Percentiles rank a stretch among this genome's conserved stretches.
These are phyloP conservation scores for Drosophila borborema DNA, from an alignment of 2,888 invertebrate species.

Conservation along the genomic window DNA sequence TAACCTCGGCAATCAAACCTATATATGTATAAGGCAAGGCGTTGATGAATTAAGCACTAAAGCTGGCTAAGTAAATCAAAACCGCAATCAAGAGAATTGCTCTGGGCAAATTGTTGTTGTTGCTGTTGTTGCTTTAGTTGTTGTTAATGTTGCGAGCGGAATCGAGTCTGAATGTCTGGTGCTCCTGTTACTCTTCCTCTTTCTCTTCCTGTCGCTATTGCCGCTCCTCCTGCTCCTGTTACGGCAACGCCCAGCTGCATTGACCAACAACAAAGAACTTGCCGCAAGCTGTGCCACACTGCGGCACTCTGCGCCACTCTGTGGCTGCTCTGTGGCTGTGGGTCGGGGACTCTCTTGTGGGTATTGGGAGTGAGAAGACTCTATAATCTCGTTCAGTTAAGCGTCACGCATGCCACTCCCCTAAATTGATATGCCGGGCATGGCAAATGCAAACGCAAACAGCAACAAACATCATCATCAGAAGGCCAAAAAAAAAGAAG, in stretches of 20 bases:
- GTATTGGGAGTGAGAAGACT: conserved; percentile 55
- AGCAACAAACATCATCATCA: conserved; percentile 70
- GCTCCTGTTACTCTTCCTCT: conserved; percentile 41
- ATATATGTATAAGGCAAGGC: conserved; percentile 26
- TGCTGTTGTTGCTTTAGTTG: not conserved
- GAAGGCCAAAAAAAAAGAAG: conserved; percentile 8
- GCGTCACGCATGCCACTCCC: conserved; percentile 78
- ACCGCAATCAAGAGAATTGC: conserved; percentile 47
- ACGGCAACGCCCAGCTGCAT: conserved; percentile 70
- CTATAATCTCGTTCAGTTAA: conserved; percentile 77
- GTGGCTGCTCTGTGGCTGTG: not conserved
- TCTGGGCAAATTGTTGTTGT: conserved; percentile 3
- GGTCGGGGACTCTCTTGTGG: conserved; percentile 15
- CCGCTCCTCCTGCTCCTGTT: conserved; percentile 53
- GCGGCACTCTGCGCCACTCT: conserved; percentile 14
- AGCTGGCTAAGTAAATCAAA: conserved; percentile 51
- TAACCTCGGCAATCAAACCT: not conserved
- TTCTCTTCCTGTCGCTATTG: conserved; percentile 31
- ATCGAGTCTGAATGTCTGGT: not conserved
- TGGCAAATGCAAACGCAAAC: conserved; percentile 70
- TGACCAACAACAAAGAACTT: conserved; percentile 48
- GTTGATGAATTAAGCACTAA: conserved; percentile 41
- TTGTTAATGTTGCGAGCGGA: conserved; percentile 1
- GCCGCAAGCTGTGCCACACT: conserved; percentile 41
- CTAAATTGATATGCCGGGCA: conserved; percentile 77